phyloP scores from a whole-genome alignment of 1,140 invertebrate genomes.

The Lasioglossum albipes region DNA sequence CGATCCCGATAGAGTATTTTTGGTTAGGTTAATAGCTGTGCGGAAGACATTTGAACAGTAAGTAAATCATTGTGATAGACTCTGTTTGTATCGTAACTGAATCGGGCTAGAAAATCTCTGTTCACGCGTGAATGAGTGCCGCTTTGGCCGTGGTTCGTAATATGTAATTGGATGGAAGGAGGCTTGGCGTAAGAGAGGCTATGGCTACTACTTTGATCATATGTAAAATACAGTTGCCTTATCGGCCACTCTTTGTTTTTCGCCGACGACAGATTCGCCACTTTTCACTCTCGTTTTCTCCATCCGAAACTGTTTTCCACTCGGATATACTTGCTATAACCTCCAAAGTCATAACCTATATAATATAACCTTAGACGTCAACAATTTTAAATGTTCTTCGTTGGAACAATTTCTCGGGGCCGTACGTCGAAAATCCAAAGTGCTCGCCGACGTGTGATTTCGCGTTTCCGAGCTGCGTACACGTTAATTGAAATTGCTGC shows the following conservation, averaged over 20 bases:
- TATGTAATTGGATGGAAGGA: constrained; percentile 55
- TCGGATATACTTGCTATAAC: constrained; percentile 44
- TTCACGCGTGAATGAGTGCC: constrained; percentile 1
- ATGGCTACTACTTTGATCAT: constrained; percentile 65
- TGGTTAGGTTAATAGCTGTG: constrained; percentile 74
- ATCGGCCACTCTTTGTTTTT: constrained; percentile 49
- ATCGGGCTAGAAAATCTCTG: constrained; percentile 30
- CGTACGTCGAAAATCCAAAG: neutral
- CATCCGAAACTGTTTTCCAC: constrained; percentile 14
- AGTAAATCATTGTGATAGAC: constrained; percentile 63
- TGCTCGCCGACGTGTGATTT: neutral
- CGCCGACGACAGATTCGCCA: constrained; percentile 1
- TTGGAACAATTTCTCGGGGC: constrained; percentile 11
- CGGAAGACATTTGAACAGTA: constrained; percentile 65
- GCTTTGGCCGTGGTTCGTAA: constrained; percentile 38
- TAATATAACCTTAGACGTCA: constrained; percentile 77
- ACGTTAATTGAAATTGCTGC: neutral
- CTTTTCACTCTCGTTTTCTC: constrained; percentile 2
- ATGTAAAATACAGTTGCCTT: constrained; percentile 51
- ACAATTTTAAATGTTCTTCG: constrained; percentile 52
- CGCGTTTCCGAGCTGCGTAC: too few species aligned
- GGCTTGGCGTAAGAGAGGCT: constrained; percentile 64
- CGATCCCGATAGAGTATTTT: constrained; percentile 70
- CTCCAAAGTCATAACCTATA: constrained; percentile 74
- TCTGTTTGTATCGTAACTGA: constrained; percentile 23